Evolutionary conservation across 1,140 invertebrate species (phyloP).

Genomic region (Hyles vespertilio): DNA sequence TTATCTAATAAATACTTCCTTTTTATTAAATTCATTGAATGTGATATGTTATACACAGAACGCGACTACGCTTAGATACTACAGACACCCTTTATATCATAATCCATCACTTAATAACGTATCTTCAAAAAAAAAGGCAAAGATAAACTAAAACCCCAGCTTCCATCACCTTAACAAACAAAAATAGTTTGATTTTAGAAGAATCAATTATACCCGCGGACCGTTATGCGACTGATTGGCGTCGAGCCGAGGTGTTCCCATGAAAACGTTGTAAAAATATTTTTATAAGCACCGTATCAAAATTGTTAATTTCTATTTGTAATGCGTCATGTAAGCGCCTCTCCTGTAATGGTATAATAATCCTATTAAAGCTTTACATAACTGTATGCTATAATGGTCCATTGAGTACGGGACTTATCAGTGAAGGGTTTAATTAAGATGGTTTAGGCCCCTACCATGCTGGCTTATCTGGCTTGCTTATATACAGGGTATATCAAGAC

Average conservation of each 20-base stretch:
- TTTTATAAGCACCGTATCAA: slow-evolving; percentile 27
- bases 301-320: slow-evolving; percentile 38
- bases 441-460: too few relatives aligned
- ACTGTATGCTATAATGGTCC: background rate
- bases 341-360: background rate
- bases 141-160: background rate
- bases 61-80: too few relatives aligned
- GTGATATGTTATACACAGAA: too few relatives aligned
- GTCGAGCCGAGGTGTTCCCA: slow-evolving; percentile 26
- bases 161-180: slow-evolving; percentile 33
- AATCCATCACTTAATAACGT: too few relatives aligned
- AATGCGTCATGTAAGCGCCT: slow-evolving; percentile 9
- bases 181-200: slow-evolving; percentile 38
- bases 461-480: too few relatives aligned
- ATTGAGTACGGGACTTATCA: too few relatives aligned
- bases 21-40: too few relatives aligned
- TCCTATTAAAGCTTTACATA: too few relatives aligned
- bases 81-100: too few relatives aligned
- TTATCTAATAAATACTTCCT: too few relatives aligned
- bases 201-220: slow-evolving; percentile 30
- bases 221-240: slow-evolving; percentile 29
- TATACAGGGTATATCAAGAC: too few relatives aligned
- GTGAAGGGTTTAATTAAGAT: too few relatives aligned
- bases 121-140: background rate
- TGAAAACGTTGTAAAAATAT: slow-evolving; percentile 31